Evolutionary conservation across 1,140 invertebrate species (phyloP).

Genomic region (Nomia melanderi): DNA sequence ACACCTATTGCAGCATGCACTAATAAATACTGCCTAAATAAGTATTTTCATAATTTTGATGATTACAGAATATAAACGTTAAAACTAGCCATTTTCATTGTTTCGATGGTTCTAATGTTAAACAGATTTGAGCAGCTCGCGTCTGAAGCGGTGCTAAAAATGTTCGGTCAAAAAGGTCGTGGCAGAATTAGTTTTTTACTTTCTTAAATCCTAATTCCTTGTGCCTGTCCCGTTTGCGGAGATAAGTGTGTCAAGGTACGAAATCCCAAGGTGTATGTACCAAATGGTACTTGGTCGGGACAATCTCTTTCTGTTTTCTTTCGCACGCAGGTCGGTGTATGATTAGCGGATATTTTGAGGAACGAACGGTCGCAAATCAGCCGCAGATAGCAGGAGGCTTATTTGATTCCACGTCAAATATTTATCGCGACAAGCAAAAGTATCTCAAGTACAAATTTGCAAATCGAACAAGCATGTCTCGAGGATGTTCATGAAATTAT

Average conservation of each 20-base stretch:
- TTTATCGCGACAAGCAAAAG: not conserved
- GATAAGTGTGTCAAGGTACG: constrained; percentile 1
- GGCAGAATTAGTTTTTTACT: not conserved
- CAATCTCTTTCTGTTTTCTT: not conserved
- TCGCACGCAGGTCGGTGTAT: not conserved
- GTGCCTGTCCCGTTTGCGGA: not conserved
- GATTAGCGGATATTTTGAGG: constrained; percentile 4
- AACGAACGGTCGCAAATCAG: not conserved
- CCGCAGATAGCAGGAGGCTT: not conserved
- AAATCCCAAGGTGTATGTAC: not conserved
- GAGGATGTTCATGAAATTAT: not conserved
- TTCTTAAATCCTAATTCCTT: constrained; percentile 12
- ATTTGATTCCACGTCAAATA: not conserved
- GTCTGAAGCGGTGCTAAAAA: not conserved
- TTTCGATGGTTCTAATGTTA: no score
- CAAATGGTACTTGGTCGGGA: not conserved
- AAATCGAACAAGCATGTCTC: not conserved
- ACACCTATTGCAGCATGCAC: no score
- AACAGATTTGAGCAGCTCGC: not conserved
- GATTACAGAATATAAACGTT: no score
- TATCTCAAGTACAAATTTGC: not conserved
- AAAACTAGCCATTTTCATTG: no score
- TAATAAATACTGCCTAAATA: no score
- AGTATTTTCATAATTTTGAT: no score
- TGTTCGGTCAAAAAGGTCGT: not conserved